A percentile compares a stretch with the other conserved stretches of the same genome.
phyloP scores from a whole-genome alignment of 1,140 invertebrate genomes.

The Platyura marginata region DNA sequence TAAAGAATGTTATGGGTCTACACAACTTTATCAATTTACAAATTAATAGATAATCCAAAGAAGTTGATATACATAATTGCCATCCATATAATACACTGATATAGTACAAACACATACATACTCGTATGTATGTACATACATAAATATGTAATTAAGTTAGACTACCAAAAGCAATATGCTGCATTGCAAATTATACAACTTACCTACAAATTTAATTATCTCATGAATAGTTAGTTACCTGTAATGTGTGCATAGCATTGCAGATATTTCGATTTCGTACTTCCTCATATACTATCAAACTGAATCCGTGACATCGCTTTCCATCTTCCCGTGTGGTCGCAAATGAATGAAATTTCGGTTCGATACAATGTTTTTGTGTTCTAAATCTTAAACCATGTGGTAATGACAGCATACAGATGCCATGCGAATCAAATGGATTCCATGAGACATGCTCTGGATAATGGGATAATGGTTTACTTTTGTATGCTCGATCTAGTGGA shows the following conservation, averaged over 20 bases:
- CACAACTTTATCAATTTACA: too few relatives aligned
- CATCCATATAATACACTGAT: too few relatives aligned
- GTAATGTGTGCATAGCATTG: slow-evolving; percentile 83
- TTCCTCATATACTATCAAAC: slow-evolving; percentile 89
- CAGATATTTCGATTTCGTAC: slow-evolving; percentile 81
- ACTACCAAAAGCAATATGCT: too few relatives aligned
- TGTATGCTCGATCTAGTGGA: slow-evolving; percentile 85
- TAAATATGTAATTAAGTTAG: too few relatives aligned
- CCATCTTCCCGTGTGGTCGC: slow-evolving; percentile 94
- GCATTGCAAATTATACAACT: too few relatives aligned
- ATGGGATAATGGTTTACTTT: slow-evolving; percentile 82
- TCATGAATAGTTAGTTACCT: too few relatives aligned
- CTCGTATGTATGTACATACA: too few relatives aligned
- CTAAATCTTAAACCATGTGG: slow-evolving; percentile 85
- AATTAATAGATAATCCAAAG: too few relatives aligned
- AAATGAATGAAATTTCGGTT: slow-evolving; percentile 90
- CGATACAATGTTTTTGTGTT: slow-evolving; percentile 80
- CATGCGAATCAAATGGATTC: slow-evolving; percentile 88
- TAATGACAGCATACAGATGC: slow-evolving; percentile 87
- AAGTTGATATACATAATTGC: too few relatives aligned
- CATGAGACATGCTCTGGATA: slow-evolving; percentile 82
- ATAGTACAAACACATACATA: too few relatives aligned
- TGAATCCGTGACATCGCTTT: slow-evolving; percentile 80
- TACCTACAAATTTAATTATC: too few relatives aligned
- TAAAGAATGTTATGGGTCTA: too few relatives aligned